These are phyloP conservation scores for Eilema sororculum DNA, from an alignment of 2,888 invertebrate species.

Conservation along the genomic window DNA sequence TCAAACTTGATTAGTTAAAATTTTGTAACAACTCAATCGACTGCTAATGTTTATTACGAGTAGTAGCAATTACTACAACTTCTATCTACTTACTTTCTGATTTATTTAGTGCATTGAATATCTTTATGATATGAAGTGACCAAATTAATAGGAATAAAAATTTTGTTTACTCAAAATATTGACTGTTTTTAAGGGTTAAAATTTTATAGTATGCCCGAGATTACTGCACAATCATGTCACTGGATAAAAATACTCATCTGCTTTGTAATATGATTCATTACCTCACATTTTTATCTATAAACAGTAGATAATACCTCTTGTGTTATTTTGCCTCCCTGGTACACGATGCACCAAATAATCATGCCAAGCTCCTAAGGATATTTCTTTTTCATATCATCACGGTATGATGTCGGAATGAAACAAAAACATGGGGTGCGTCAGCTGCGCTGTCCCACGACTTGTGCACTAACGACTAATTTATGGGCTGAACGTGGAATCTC, in stretches of 20 bases:
- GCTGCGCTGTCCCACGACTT: slow-evolving; percentile 44
- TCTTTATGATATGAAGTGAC: too few species aligned
- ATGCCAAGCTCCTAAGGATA: slow-evolving; percentile 14
- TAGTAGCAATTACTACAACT: too few species aligned
- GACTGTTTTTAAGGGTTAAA: too few species aligned
- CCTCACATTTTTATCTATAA: not conserved
- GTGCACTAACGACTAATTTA: slow-evolving; percentile 29
- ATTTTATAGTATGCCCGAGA: too few species aligned
- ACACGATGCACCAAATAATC: slow-evolving; percentile 11
- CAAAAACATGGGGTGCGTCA: slow-evolving; percentile 44
- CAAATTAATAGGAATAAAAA: too few species aligned
- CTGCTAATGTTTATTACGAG: too few species aligned
- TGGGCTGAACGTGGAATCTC: slow-evolving; percentile 26
- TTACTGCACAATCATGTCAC: not conserved
- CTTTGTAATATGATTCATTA: not conserved
- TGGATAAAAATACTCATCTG: too few species aligned
- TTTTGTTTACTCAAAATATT: too few species aligned
- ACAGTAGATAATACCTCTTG: not conserved
- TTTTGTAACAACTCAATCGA: too few species aligned
- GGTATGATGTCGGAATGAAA: slow-evolving; percentile 39
- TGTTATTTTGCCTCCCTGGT: not conserved
- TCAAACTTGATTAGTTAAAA: too few species aligned
- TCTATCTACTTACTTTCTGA: too few species aligned
- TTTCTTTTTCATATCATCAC: slow-evolving; percentile 41
- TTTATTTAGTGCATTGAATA: too few species aligned